Conservation (phyloP, 1,140 invertebrate species). For the Rhagoletis zephyria region DNA sequence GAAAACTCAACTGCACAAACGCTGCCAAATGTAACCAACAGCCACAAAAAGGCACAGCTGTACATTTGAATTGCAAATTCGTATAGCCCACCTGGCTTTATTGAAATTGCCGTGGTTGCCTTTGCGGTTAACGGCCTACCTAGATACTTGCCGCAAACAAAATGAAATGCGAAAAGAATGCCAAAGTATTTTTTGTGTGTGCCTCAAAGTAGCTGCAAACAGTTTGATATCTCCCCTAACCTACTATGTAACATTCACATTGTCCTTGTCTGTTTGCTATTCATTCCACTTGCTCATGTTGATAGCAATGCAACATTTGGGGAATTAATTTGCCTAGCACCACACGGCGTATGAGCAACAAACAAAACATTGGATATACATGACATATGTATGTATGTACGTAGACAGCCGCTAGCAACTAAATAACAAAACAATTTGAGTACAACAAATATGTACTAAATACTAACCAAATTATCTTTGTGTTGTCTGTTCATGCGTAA, state of each 20-base stretch:
- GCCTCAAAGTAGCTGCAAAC: background rate
- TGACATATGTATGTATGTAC: too few relatives aligned
- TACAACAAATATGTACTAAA: too few relatives aligned
- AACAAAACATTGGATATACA: too few relatives aligned
- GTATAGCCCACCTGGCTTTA: constrained; percentile 6
- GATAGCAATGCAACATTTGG: background rate
- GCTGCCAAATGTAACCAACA: background rate
- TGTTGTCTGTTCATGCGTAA: background rate
- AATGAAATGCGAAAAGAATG: too few relatives aligned
- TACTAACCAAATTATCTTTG: background rate
- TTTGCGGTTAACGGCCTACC: background rate
- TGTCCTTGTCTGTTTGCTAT: too few relatives aligned
- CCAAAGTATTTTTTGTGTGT: background rate
- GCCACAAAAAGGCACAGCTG: background rate
- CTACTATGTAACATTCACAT: too few relatives aligned
- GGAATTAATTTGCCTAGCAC: background rate
- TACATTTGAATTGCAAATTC: constrained; percentile 31
- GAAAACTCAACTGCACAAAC: background rate
- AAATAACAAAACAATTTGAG: too few relatives aligned
- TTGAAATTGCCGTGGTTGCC: background rate
- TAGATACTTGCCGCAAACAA: too few relatives aligned
- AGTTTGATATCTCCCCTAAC: background rate
- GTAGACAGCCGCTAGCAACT: too few relatives aligned
- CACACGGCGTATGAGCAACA: background rate
- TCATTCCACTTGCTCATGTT: background rate